phyloP scores from a whole-genome alignment of 2,888 invertebrate genomes.

The Deilephila elpenor region DNA sequence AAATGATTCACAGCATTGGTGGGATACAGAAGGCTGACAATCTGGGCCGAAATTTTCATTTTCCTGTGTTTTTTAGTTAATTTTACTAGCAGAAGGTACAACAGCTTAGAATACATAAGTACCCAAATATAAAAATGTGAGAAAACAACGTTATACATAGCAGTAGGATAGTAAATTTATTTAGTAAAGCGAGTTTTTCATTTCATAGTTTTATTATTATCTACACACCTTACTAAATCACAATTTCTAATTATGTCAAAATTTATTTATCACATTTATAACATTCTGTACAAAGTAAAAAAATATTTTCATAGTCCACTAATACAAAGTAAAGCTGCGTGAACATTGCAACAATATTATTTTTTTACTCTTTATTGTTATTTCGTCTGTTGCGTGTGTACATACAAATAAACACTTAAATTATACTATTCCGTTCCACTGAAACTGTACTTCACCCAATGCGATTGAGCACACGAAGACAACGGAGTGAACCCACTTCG shows the following conservation, averaged over 20 bases:
- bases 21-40: slow-evolving; percentile 81
- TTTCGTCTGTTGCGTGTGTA: slow-evolving; percentile 51
- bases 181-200: slow-evolving; percentile 77
- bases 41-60: slow-evolving; percentile 76
- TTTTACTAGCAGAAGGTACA: slow-evolving; percentile 74
- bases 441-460: slow-evolving; percentile 49
- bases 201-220: slow-evolving; percentile 67
- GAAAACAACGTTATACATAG: slow-evolving; percentile 75
- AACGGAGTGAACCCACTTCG: slow-evolving; percentile 38
- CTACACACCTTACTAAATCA: slow-evolving; percentile 83
- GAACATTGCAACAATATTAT: slow-evolving; percentile 56
- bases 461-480: slow-evolving; percentile 47
- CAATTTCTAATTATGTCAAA: slow-evolving; percentile 83
- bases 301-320: slow-evolving; percentile 80
- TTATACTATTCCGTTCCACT: slow-evolving; percentile 44
- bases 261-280: slow-evolving; percentile 82
- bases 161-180: slow-evolving; percentile 70
- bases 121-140: slow-evolving; percentile 80
- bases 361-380: slow-evolving; percentile 42
- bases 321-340: slow-evolving; percentile 77
- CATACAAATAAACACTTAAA: slow-evolving; percentile 43
- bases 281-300: slow-evolving; percentile 83
- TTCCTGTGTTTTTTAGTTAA: slow-evolving; percentile 67
- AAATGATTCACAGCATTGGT: slow-evolving; percentile 85
- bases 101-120: slow-evolving; percentile 79